A percentile compares a stretch with the other conserved stretches of the same genome.
Evolutionary conservation across 2,888 invertebrate genomes (phyloP).

Genomic region (Tachystola acroxantha): DNA sequence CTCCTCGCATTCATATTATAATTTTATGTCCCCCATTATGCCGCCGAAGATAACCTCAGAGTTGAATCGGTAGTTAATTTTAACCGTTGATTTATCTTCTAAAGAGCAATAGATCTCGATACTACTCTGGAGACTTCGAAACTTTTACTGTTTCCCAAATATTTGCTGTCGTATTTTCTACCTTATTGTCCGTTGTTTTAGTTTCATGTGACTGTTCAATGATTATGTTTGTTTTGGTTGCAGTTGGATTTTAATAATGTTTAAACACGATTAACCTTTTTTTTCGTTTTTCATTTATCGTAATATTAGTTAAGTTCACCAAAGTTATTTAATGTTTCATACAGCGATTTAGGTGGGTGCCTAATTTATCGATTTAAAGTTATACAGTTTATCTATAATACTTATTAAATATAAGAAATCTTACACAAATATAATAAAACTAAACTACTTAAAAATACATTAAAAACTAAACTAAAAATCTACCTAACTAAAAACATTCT

Average conservation of each 20-base stretch:
- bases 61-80: constrained; percentile 7
- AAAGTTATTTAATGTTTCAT: not conserved
- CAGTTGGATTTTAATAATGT: constrained; percentile 32
- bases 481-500: no score
- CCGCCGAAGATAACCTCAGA: constrained; percentile 5
- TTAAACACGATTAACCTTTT: constrained; percentile 31
- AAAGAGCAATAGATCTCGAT: not conserved
- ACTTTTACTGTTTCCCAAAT: not conserved
- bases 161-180: not conserved
- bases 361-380: no score
- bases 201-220: not conserved
- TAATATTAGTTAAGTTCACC: not conserved
- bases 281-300: constrained; percentile 6
- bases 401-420: no score
- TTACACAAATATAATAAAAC: no score
- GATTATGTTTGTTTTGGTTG: not conserved
- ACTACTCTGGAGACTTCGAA: not conserved
- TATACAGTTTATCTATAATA: no score
- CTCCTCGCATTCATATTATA: constrained; percentile 9
- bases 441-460: no score
- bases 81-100: constrained; percentile 8
- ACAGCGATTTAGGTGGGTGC: no score
- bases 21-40: constrained; percentile 10
- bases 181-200: not conserved
- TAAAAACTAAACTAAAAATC: no score